Conservation (phyloP, 2,888 invertebrate species). For the Dusona sp. region DNA sequence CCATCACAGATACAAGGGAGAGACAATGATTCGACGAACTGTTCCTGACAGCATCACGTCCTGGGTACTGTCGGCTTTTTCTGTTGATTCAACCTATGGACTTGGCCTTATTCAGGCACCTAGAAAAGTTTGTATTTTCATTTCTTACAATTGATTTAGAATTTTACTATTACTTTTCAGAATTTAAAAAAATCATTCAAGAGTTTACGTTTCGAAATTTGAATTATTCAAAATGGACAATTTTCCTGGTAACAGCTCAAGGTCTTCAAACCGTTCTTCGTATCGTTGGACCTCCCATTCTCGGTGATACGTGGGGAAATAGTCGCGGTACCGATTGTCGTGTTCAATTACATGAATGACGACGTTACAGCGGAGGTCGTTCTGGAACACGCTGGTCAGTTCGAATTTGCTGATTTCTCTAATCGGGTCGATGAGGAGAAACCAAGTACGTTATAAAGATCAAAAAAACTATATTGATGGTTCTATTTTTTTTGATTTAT, state of each 20-base stretch:
- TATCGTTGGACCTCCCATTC: conserved; percentile 94
- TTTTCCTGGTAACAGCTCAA: conserved; percentile 84
- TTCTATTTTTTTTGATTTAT: conserved; percentile 27
- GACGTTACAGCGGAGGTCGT: conserved; percentile 93
- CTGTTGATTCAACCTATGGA: conserved; percentile 91
- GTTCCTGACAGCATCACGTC: conserved; percentile 94
- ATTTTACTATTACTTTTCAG: no score
- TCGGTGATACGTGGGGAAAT: conserved; percentile 96
- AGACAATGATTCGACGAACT: conserved; percentile 87
- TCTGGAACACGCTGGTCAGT: conserved; percentile 92
- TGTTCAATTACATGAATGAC: conserved; percentile 94
- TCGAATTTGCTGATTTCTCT: conserved; percentile 92
- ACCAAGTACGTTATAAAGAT: conserved; percentile 87
- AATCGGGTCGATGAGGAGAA: conserved; percentile 90
- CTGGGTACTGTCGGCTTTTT: conserved; percentile 94
- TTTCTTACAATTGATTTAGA: no score
- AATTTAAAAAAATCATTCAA: no score
- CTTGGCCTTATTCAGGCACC: conserved; percentile 90
- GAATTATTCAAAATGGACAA: no score
- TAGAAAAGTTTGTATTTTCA: conserved; percentile 85
- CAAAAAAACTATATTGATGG: no score
- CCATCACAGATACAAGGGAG: conserved; percentile 86
- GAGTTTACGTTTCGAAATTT: no score
- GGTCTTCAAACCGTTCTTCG: conserved; percentile 94
- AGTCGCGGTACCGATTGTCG: conserved; percentile 93